phyloP scores from a whole-genome alignment of 2,797 vertebrate genomes.

The Aldrovandia affinis region DNA sequence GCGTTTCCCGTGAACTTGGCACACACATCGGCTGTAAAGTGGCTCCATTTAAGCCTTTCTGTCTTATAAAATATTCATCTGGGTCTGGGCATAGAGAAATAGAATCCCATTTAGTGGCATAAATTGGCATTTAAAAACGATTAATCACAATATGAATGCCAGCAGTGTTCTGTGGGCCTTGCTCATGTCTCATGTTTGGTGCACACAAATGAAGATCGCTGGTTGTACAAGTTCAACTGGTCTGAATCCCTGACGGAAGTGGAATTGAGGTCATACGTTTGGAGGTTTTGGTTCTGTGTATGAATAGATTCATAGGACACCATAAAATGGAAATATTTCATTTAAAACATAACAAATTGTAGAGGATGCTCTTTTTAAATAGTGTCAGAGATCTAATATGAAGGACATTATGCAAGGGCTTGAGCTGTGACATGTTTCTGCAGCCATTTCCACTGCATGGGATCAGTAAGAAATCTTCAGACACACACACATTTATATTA shows the following conservation, averaged over 20 bases:
- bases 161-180: neutral
- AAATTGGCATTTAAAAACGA: neutral
- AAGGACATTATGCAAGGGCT: no score
- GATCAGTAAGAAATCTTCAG: neutral
- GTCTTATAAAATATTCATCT: neutral
- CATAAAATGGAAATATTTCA: neutral
- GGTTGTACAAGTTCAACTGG: neutral
- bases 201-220: neutral
- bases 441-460: no score
- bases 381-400: no score
- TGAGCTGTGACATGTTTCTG: no score
- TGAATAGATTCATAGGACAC: neutral
- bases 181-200: neutral
- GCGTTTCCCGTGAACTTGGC: neutral
- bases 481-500: neutral
- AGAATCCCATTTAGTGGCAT: neutral
- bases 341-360: neutral
- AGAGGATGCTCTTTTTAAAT: no score
- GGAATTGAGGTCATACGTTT: no score
- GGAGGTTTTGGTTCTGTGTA: neutral
- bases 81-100: slow-evolving; percentile 7
- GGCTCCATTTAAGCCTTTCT: neutral
- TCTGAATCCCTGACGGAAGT: no score
- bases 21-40: neutral
- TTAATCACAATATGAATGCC: neutral